Evolutionary conservation across 2,113 vertebrate species (phyloP), one percentile per base, ranked within the genome.

Genomic region (Trichechus manatus): DNA sequence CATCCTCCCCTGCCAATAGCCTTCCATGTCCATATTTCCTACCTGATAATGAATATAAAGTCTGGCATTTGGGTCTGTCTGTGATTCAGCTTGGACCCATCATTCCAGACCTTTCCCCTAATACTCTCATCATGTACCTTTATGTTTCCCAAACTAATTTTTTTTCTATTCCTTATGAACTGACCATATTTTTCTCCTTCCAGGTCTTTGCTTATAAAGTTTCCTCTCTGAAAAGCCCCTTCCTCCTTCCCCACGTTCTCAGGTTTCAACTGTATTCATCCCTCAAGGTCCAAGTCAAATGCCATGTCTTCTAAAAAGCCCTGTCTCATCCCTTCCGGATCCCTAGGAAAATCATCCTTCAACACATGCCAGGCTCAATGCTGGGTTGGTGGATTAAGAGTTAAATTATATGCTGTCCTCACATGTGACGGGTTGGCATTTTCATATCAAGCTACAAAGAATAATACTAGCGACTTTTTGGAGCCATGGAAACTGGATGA

Each of bases 261-360:
- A 85, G 78, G 50, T 87, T 87, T 68, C 68, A 92, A 83, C 17
- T 94, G 74, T 50, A 88, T 81, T 75, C 33, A 47, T 29, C 39
- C 10, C 3, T 77, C 29, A 91, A 91, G n/a, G 27, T 53, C 25
- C 66, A 85, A 33, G 44, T 36, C 42, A 94, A 84, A 75, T 63
- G 36, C 39, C 63, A 13, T 75, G 31, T 87, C 50, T 92, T 74
- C 68, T 22, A 5, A 2, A 72, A 9, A 44, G 15, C 23, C 78
- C 44, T 29, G 42, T 39, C 13, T 33, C 53, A 81, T 47, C 9
- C 17, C n/a, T 31, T n/a, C 39, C 25, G 47, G 33, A 81, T 44
- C 75, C 1, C n/a, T 25, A 4, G 25, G n/a, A 91, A 92, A 68
- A 82, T 29, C 17, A 61, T 64, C 47, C 47, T 74, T 82, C 31